Evolutionary conservation across 2,888 invertebrate species (phyloP), one percentile per base, ranked within the genome.

Genomic region (Aspidiotus destructor): DNA sequence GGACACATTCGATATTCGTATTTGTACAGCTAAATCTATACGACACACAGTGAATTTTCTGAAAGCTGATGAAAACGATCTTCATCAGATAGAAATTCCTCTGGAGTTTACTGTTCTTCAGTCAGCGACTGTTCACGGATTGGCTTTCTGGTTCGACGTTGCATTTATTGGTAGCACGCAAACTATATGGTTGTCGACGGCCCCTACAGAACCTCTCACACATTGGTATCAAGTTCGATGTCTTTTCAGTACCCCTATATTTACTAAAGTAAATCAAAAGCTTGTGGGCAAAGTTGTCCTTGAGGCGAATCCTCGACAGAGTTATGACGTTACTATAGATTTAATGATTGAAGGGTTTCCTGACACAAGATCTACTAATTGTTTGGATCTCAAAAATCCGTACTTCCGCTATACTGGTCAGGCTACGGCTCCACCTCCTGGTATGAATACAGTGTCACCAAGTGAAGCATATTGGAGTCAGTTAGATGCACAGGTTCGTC

Each of bases 201-300:
- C 97, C 0, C 98, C 98, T 0, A 97, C 97, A 5, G 97, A 98
- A 77, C 95, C 97, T 0, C 81, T 99, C 17, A 99, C 98, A 41
- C 98, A 99, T 79, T 99, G 98, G 99, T 98, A 99, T 79, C 97
- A 98, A 80, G 97, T 98, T 2, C 85, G 98, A 42, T 99, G 98
- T 78, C 82, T 99, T 71, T 79, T 99, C 68, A 92, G 94, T 76
- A 89, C 89, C 73, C 98, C 98, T 1, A 84, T 99, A 60, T 88
- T 98, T 76, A 92, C 92, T 28, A 94, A 95, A 79, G 90, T 92
- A 77, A 97, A 97, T 2, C 95, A 98, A 77, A 83, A 87, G 9
- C 80, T 97, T 67, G 88, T 88, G 0, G 98, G 97, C 0, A 84
- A 87, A 74, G 94, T 96, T 44, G 78, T 91, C 70, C 82, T 98